Conservation (phyloP, 1,140 invertebrate genomes). For the Ceratina japonica region DNA sequence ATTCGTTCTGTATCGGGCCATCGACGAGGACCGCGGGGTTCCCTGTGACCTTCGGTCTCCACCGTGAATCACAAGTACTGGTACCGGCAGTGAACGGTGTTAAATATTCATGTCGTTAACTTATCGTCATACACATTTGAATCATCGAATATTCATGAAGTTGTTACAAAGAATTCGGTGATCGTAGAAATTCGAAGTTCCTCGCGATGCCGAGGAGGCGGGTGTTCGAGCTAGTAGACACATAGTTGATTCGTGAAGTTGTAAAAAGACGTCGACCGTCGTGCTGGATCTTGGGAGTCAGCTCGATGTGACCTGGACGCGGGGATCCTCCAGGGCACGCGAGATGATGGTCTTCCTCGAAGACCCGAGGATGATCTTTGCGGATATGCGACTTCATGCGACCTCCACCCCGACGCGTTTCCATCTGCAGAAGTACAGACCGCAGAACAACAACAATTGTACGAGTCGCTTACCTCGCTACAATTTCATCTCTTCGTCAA, state of each 20-base stretch:
- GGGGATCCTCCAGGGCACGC: constrained; percentile 58
- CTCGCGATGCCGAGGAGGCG: constrained; percentile 19
- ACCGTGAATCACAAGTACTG: too few species aligned
- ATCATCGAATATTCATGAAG: background rate
- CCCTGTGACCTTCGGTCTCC: constrained; percentile 17
- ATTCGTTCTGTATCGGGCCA: constrained; percentile 73
- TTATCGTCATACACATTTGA: background rate
- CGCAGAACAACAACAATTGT: constrained; percentile 79
- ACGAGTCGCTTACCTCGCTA: constrained; percentile 49
- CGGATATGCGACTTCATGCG: constrained; percentile 77
- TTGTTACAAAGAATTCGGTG: background rate
- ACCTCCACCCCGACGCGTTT: constrained; percentile 73
- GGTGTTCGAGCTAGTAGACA: background rate
- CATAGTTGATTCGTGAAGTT: constrained; percentile 19
- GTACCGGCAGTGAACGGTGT: background rate
- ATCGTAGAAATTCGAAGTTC: background rate
- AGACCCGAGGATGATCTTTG: constrained; percentile 78
- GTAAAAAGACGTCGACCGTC: constrained; percentile 6
- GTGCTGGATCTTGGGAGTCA: constrained; percentile 61
- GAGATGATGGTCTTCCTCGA: constrained; percentile 78
- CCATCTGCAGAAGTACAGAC: constrained; percentile 69
- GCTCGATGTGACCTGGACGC: constrained; percentile 67
- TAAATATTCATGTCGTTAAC: constrained; percentile 1
- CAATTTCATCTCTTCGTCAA: background rate
- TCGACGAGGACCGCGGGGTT: constrained; percentile 55